Percentiles rank a stretch among this genome's conserved stretches.
phyloP scores from a whole-genome alignment of 2,888 invertebrate genomes.

The Spicauda simplicius region DNA sequence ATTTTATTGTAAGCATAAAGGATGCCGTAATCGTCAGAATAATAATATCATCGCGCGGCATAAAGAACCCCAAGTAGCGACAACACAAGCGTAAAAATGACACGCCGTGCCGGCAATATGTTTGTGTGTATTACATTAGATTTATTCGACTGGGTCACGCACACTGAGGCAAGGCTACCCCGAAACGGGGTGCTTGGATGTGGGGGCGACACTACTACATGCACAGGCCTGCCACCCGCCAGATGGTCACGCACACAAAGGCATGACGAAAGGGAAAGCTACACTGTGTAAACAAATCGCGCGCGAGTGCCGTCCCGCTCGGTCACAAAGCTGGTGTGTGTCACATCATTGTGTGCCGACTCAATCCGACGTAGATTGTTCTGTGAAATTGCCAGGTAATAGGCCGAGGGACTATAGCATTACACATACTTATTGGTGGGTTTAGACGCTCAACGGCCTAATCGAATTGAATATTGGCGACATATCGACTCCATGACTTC shows the following conservation, averaged over 20 bases:
- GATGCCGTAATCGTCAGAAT: slow-evolving; percentile 84
- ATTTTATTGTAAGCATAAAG: slow-evolving; percentile 85
- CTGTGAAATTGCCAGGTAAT: slow-evolving; percentile 85
- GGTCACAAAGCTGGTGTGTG: slow-evolving; percentile 73
- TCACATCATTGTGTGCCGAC: slow-evolving; percentile 77
- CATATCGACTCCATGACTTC: slow-evolving; percentile 58
- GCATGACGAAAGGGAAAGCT: slow-evolving; percentile 79
- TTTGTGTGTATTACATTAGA: slow-evolving; percentile 82
- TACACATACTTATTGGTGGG: slow-evolving; percentile 82
- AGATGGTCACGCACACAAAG: slow-evolving; percentile 79
- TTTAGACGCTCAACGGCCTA: slow-evolving; percentile 74
- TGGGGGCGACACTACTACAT: slow-evolving; percentile 72
- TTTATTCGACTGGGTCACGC: slow-evolving; percentile 84
- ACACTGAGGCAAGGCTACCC: slow-evolving; percentile 70
- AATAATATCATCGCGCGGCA: slow-evolving; percentile 83
- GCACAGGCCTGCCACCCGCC: slow-evolving; percentile 68
- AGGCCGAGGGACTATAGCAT: slow-evolving; percentile 81
- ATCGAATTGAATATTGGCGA: slow-evolving; percentile 77
- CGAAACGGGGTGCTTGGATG: slow-evolving; percentile 69
- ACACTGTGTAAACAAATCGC: slow-evolving; percentile 83
- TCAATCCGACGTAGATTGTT: slow-evolving; percentile 80
- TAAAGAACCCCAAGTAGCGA: slow-evolving; percentile 82
- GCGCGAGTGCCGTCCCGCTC: slow-evolving; percentile 76
- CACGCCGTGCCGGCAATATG: slow-evolving; percentile 81
- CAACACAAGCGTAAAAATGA: slow-evolving; percentile 85